These are phyloP conservation scores for Serrognathus titanus DNA, from an alignment of 2,888 invertebrate species.

Conservation along the genomic window DNA sequence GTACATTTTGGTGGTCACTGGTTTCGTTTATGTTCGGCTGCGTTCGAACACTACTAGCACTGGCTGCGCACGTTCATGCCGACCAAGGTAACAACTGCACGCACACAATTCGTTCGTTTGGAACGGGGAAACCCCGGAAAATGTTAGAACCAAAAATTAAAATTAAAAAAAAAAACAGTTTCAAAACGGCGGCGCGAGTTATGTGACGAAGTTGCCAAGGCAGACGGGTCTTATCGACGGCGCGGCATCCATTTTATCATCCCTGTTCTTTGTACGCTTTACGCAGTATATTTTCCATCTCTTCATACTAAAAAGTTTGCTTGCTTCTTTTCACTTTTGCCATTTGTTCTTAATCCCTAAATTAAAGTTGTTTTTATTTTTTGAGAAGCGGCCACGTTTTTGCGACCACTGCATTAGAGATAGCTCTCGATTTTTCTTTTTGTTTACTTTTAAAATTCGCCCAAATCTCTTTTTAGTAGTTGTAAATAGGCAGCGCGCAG, in stretches of 20 bases:
- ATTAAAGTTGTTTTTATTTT: too few relatives aligned
- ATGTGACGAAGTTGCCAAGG: constrained; percentile 20
- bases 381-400: not conserved
- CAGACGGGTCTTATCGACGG: constrained; percentile 30
- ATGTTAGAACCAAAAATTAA: too few relatives aligned
- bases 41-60: constrained; percentile 5
- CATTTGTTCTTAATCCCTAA: constrained; percentile 13
- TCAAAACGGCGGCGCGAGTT: constrained; percentile 6
- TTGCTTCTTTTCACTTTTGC: constrained; percentile 17
- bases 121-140: too few relatives aligned
- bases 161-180: not conserved
- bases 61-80: too few relatives aligned
- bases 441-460: too few relatives aligned
- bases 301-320: constrained; percentile 41
- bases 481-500: too few relatives aligned
- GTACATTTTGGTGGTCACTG: constrained; percentile 60
- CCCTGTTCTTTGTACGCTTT: constrained; percentile 49
- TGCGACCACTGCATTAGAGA: constrained; percentile 10
- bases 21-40: constrained; percentile 8
- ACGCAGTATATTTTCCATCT: constrained; percentile 48
- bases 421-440: too few relatives aligned
- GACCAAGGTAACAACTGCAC: too few relatives aligned
- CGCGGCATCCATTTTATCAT: constrained; percentile 31
- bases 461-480: too few relatives aligned
- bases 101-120: too few relatives aligned